Evolutionary conservation across 1,140 invertebrate genomes (phyloP), one percentile per base, ranked within the genome.

Genomic region (Bombus cullumanus): DNA sequence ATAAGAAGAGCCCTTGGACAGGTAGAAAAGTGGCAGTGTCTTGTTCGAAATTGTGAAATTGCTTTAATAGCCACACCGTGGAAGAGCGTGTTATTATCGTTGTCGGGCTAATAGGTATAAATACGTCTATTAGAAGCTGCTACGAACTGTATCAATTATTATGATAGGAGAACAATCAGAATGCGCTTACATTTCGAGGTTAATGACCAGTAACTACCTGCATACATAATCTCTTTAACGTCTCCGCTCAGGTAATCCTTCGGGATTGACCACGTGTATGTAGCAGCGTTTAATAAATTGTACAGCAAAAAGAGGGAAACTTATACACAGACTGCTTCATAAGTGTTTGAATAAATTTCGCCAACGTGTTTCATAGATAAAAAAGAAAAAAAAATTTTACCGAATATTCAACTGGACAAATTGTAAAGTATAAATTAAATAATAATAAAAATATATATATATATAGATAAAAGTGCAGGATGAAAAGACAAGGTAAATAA

Each of bases 81-180:
- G 68, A 73, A 62, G 68, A 53, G 37, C 22, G 37, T 81, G 69
- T 72, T 72, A 72, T 81, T 72, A 72, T 59, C 79, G 79, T 81
- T 31, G 79, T 43, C 64, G 10, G 57, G 41, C 18, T 83, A 83
- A 68, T 76, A 69, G 64, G 74, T 66, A 69, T 83, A 68, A 77
- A 77, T 83, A 41, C 74, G 53, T 76, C 64, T 43, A 77, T 69
- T 83, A 76, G 62, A 28, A 31, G 74, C 64, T 13, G 34, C 25
- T 77, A 59, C 47, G 74, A 83, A 77, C 69, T 69, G 62, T 77
- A 77, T 83, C 64, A 71, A 71, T 83, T 83, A 83, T 69, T 77
- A 77, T 41, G 73, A 71, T 59, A 72, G 71, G 59, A 66, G 81
- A 83, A 68, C 71, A 77, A 83, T 77, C 43, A 53, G 74, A 83